These are phyloP conservation scores for Cartodere bifasciata DNA, from an alignment of 2,888 invertebrate species.

Conservation along the genomic window DNA sequence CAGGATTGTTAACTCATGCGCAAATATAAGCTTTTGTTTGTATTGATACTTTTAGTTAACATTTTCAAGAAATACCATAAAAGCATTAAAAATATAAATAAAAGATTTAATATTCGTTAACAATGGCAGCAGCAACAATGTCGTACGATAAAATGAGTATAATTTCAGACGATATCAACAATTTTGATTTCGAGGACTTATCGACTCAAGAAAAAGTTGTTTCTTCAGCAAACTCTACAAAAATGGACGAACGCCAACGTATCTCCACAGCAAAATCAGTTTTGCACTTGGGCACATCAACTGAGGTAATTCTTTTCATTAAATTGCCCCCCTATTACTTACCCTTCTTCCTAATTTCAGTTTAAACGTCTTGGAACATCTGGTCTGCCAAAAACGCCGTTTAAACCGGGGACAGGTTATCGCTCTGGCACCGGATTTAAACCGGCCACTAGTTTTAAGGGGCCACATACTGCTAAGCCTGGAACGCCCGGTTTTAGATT, in stretches of 20 bases:
- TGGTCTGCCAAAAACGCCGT: slow-evolving; percentile 23
- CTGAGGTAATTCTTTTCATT: slow-evolving; percentile 37
- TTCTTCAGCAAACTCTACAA: too few relatives aligned
- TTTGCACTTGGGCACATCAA: slow-evolving; percentile 43
- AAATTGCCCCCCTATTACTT: slow-evolving; percentile 3
- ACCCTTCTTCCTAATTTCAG: slow-evolving; percentile 12
- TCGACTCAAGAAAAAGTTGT: too few relatives aligned
- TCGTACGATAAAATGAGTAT: too few relatives aligned
- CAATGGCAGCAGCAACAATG: too few relatives aligned
- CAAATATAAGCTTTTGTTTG: too few relatives aligned
- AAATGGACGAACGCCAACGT: slow-evolving; percentile 20
- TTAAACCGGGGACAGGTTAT: slow-evolving; percentile 23
- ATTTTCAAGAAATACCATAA: too few relatives aligned
- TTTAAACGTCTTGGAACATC: slow-evolving; percentile 23
- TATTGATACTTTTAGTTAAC: too few relatives aligned
- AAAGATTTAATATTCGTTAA: too few relatives aligned
- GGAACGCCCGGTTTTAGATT: slow-evolving; percentile 23
- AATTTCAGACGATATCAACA: too few relatives aligned
- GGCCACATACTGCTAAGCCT: slow-evolving; percentile 17
- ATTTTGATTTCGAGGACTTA: too few relatives aligned
- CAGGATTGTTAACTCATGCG: too few relatives aligned
- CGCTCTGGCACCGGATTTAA: slow-evolving; percentile 26
- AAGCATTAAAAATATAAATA: too few relatives aligned
- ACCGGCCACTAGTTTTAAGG: slow-evolving; percentile 24
- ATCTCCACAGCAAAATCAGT: slow-evolving; percentile 37